Evolutionary conservation across 2,113 vertebrate genomes (phyloP).

Genomic region (Rhinopithecus roxellana): DNA sequence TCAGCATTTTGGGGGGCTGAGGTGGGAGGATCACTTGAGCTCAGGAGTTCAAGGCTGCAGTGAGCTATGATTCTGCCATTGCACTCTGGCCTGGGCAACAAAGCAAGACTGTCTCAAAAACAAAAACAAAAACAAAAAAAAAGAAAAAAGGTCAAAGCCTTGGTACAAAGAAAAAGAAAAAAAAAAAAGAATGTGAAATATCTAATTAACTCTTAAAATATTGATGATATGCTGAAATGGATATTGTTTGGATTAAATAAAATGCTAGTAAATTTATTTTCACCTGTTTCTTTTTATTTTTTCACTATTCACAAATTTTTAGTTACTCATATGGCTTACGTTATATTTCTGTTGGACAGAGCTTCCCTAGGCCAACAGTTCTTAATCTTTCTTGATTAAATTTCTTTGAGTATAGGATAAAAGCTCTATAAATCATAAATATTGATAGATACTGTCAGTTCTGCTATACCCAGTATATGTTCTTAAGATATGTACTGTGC

Average conservation of each 20-base stretch:
- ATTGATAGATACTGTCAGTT: not conserved
- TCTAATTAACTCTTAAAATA: not conserved
- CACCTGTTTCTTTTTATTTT: not conserved
- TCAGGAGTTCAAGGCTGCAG: no score
- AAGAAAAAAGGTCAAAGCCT: not conserved
- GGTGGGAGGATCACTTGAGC: no score
- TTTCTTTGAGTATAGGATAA: not conserved
- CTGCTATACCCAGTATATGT: not conserved
- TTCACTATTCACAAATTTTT: not conserved
- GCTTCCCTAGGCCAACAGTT: not conserved
- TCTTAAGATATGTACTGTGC: not conserved
- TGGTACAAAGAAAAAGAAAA: not conserved
- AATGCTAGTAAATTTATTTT: not conserved
- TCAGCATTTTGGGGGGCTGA: no score
- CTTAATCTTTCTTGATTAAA: not conserved
- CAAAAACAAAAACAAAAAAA: not conserved
- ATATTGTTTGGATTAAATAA: not conserved
- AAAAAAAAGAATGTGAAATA: not conserved
- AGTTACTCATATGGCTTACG: not conserved
- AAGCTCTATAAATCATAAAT: not conserved
- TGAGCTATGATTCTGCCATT: no score
- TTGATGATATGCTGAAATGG: not conserved
- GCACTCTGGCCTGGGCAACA: no score
- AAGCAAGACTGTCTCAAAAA: no score
- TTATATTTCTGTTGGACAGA: not conserved